These are phyloP conservation scores for Spodoptera picta DNA, from an alignment of 2,888 invertebrate genomes.

Conservation along the genomic window DNA sequence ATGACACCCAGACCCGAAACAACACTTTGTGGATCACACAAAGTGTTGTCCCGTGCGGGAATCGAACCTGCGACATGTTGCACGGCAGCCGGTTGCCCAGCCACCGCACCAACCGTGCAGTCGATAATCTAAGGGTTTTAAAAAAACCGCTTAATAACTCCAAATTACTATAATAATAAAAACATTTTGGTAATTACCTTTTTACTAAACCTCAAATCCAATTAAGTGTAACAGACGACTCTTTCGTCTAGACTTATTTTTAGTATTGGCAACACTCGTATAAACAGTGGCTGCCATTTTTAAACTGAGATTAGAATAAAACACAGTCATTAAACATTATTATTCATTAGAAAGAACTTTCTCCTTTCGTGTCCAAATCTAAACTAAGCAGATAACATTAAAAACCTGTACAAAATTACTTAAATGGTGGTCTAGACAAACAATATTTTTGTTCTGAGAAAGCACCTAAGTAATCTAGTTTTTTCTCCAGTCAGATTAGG, in stretches of 20 bases:
- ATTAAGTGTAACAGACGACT: constrained; percentile 35
- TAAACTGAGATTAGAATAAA: constrained; percentile 46
- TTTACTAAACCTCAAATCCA: constrained; percentile 9
- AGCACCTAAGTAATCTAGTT: too few relatives aligned
- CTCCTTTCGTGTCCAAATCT: constrained; percentile 31
- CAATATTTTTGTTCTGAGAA: too few relatives aligned
- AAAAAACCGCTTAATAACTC: constrained; percentile 1
- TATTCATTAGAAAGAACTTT: constrained; percentile 58
- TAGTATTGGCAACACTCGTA: constrained; percentile 46
- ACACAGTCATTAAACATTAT: constrained; percentile 45
- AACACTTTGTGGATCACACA: too few relatives aligned
- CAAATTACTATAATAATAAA: constrained; percentile 6
- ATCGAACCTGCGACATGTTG: too few relatives aligned
- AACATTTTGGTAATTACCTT: constrained; percentile 2
- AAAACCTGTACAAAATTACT: constrained; percentile 19
- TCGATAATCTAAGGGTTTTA: too few relatives aligned
- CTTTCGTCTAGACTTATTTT: constrained; percentile 35
- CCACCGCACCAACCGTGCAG: too few relatives aligned
- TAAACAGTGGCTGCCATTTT: constrained; percentile 49
- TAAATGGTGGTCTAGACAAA: background rate
- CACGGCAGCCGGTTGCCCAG: too few relatives aligned
- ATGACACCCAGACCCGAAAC: too few relatives aligned
- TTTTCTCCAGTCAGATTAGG: too few relatives aligned
- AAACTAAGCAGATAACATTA: constrained; percentile 14
- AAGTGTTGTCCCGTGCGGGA: too few relatives aligned